A percentile compares a stretch with the other conserved stretches of the same genome.
Evolutionary conservation across 2,888 invertebrate genomes (phyloP).

Genomic region (Heliconius aoede): DNA sequence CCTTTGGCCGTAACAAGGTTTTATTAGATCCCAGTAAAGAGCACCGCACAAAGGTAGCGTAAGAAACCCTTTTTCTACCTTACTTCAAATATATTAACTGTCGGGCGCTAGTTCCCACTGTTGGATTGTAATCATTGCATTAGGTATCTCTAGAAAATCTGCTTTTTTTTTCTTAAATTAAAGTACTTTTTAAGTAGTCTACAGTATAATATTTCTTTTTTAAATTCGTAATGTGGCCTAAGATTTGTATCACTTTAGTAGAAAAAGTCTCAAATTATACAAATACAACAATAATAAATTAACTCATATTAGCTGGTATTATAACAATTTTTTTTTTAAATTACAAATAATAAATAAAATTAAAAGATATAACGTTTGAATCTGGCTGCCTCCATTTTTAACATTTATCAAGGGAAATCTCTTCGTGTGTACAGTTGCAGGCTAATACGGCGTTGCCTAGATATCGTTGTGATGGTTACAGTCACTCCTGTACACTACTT

Average conservation of each 20-base stretch:
- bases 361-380: not conserved
- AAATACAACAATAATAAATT: not conserved
- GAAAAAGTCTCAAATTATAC: too few species aligned
- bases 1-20: slow-evolving; percentile 84
- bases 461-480: slow-evolving; percentile 77
- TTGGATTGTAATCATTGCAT: slow-evolving; percentile 3
- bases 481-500: slow-evolving; percentile 46
- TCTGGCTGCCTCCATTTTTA: slow-evolving; percentile 67
- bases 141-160: not conserved
- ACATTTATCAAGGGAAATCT: slow-evolving; percentile 79
- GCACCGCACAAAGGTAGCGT: slow-evolving; percentile 82
- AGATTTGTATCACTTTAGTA: too few species aligned
- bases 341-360: slow-evolving; percentile 17
- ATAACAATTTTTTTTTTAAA: too few species aligned
- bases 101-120: slow-evolving; percentile 48
- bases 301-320: not conserved
- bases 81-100: slow-evolving; percentile 84
- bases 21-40: slow-evolving; percentile 84
- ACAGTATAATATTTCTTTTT: too few species aligned
- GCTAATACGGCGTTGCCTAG: slow-evolving; percentile 73
- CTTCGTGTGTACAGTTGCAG: slow-evolving; percentile 63
- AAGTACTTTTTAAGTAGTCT: too few species aligned
- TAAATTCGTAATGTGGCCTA: too few species aligned
- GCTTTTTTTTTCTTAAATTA: not conserved
- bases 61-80: slow-evolving; percentile 81